A percentile compares a stretch with the other conserved stretches of the same genome.
Evolutionary conservation across 2,113 vertebrate genomes (phyloP).

Genomic region (Ellobius talpinus): DNA sequence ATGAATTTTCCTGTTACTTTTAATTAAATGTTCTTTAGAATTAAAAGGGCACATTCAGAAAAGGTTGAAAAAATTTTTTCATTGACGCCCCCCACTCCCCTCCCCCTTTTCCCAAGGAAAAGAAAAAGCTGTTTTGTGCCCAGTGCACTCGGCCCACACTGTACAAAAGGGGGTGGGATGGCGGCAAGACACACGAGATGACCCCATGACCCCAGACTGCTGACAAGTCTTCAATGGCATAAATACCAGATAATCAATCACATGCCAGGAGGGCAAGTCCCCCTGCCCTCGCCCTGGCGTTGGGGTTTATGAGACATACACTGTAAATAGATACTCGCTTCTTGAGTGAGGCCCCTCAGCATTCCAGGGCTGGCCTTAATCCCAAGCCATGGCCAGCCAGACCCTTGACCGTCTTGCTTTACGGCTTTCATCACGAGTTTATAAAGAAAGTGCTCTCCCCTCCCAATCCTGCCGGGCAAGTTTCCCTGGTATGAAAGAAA

Average conservation of each 20-base stretch:
- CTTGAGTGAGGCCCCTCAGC: slow-evolving; percentile 87
- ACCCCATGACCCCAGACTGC: slow-evolving; percentile 94
- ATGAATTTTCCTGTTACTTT: slow-evolving; percentile 90
- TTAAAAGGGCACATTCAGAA: slow-evolving; percentile 92
- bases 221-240: slow-evolving; percentile 96
- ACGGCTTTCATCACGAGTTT: slow-evolving; percentile 80
- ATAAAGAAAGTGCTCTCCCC: slow-evolving; percentile 69
- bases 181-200: slow-evolving; percentile 95
- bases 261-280: slow-evolving; percentile 92
- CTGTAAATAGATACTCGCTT: slow-evolving; percentile 95
- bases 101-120: slow-evolving; percentile 95
- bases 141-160: slow-evolving; percentile 91
- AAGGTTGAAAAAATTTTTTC: slow-evolving; percentile 89
- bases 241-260: slow-evolving; percentile 99
- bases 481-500: slow-evolving; percentile 34
- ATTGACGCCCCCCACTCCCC: slow-evolving; percentile 88
- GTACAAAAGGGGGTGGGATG: slow-evolving; percentile 99
- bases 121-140: slow-evolving; percentile 92
- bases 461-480: neutral
- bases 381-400: slow-evolving; percentile 74
- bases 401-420: slow-evolving; percentile 80
- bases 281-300: slow-evolving; percentile 88
- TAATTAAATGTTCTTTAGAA: slow-evolving; percentile 92
- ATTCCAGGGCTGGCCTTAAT: slow-evolving; percentile 88
- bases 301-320: slow-evolving; percentile 90